Conservation (phyloP, 2,888 invertebrate genomes). For the Cordilura impudica region DNA sequence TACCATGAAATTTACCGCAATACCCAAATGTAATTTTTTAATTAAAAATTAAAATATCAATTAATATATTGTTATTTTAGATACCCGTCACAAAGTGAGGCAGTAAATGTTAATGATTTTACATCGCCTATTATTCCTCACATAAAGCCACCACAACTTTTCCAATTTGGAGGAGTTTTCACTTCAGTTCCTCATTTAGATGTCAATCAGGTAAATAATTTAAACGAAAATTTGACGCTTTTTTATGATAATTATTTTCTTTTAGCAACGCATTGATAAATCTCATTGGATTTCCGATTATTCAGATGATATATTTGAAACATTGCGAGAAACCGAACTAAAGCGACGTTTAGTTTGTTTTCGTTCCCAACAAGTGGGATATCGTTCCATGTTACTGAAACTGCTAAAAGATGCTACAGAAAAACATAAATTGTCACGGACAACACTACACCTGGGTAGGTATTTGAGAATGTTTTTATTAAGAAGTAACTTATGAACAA, state of each 20-base stretch:
- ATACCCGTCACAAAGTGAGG: not conserved
- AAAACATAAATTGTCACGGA: conserved; percentile 67
- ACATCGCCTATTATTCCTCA: conserved; percentile 48
- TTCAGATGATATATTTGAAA: conserved; percentile 72
- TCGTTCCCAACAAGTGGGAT: conserved; percentile 69
- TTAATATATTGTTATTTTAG: not conserved
- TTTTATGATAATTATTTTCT: not conserved
- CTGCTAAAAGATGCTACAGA: conserved; percentile 68
- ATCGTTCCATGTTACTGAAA: conserved; percentile 68
- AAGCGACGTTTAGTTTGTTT: conserved; percentile 68
- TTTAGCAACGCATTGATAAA: conserved; percentile 42
- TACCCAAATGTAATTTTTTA: conserved; percentile 15
- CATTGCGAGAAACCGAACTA: conserved; percentile 72
- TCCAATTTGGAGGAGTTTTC: conserved; percentile 18
- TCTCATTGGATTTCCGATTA: conserved; percentile 73
- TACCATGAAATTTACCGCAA: not conserved
- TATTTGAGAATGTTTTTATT: not conserved
- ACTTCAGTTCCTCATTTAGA: conserved; percentile 33
- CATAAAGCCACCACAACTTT: not conserved
- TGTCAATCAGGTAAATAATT: conserved; percentile 41
- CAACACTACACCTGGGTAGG: conserved; percentile 75
- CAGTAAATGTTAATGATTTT: not conserved
- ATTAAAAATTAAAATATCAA: not conserved
- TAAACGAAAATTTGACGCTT: not conserved
- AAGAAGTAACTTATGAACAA: too few species aligned